Base-by-base conservation (phyloP, 2,888 invertebrate genomes). In the Terebella lapidaria region DNA sequence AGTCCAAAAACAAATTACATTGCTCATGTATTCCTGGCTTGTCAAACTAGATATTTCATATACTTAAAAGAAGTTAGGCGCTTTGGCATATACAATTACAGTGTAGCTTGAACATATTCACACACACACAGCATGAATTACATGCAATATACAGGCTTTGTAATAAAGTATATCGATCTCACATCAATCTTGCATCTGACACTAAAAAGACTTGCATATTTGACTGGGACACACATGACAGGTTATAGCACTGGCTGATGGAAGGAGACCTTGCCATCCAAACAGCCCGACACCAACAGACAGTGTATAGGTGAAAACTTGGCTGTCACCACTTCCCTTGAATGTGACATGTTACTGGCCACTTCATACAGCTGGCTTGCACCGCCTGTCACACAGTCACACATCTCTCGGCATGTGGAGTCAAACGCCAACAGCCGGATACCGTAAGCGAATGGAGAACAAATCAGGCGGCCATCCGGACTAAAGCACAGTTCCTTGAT, bases 401-500 rank as follows among this genome's bases (percentile, higher is more conserved):
- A 87, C 59, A 93, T 82, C 76, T 94, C 93, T 56, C 88, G 85
- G 76, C 92, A 92, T 54, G 87, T 82, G 5, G 86, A 84, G 71
- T 88, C 87, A 70, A 94, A 90, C 0, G 89, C 88, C 26, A 95
- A 81, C 2, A 95, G 83, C n/a, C 94, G 84, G 63, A 94, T 86
- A 29, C 94, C 94, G 72, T 87, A 88, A 0, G 88, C 90, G 79
- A 88, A 93, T 0, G 95, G 94, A 0, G 94, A 94, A 75, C 92
- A 92, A 28, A 95, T 88, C 10, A 94, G 82, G 55, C 94, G 85
- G 0, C 95, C 95, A 77, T 94, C 94, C 1, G 90, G 84, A 1
- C 93, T 93, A 80, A 92, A 94, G 72, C 91, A 91, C 52, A 92
- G 83, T 76, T 94, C 95, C 80, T 95, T 95, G 59, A 95, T 94